A percentile compares a stretch with the other conserved stretches of the same genome.
Conservation (phyloP, 2,888 invertebrate species). For the Archaeoteleia sp. region DNA sequence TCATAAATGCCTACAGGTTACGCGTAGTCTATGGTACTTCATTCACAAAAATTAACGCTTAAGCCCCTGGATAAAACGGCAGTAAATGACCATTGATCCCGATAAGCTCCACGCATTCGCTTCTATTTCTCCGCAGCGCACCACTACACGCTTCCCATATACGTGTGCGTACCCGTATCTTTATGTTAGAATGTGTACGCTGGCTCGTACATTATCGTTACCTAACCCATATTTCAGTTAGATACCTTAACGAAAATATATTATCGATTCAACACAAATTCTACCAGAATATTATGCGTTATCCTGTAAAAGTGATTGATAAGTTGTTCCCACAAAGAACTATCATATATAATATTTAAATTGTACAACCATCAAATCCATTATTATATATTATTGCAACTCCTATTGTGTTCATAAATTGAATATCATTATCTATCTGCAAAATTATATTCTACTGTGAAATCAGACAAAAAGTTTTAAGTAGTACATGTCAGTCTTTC, state of each 20-base stretch:
- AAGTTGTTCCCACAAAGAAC: constrained; percentile 16
- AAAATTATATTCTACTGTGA: too few species aligned
- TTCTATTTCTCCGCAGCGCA: constrained; percentile 47
- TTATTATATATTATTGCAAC: too few species aligned
- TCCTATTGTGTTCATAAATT: too few species aligned
- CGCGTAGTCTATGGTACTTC: constrained; percentile 59
- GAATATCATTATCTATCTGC: too few species aligned
- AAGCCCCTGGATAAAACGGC: constrained; percentile 60
- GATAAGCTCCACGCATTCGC: constrained; percentile 53
- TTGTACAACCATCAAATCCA: too few species aligned
- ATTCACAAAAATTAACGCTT: constrained; percentile 69
- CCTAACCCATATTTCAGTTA: constrained; percentile 68
- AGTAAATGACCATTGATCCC: constrained; percentile 58
- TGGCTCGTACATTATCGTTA: constrained; percentile 64
- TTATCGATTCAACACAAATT: constrained; percentile 39
- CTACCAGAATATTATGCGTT: constrained; percentile 26
- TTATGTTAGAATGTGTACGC: constrained; percentile 48
- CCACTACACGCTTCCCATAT: constrained; percentile 48
- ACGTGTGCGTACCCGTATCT: constrained; percentile 52
- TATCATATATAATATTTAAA: too few species aligned
- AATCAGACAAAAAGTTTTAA: too few species aligned
- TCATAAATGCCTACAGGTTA: constrained; percentile 56
- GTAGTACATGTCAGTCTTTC: too few species aligned
- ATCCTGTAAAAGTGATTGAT: constrained; percentile 31
- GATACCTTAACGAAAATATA: constrained; percentile 58